phyloP scores from a whole-genome alignment of 1,140 invertebrate species.

The Drosophila ficusphila region DNA sequence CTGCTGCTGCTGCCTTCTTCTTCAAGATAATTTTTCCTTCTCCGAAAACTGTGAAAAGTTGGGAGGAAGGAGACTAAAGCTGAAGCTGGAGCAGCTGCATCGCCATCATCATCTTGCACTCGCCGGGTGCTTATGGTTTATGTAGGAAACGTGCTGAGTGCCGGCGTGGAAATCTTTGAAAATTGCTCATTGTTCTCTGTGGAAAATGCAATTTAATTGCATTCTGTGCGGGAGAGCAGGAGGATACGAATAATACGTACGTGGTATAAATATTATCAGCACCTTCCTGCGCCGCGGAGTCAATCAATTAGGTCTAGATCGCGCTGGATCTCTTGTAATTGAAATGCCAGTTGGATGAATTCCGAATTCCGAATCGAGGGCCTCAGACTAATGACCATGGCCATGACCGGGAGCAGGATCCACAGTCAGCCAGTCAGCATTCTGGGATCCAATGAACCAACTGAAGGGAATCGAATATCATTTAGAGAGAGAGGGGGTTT shows the following conservation, averaged over 20 bases:
- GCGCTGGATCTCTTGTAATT: slow-evolving; percentile 61
- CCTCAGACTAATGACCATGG: slow-evolving; percentile 10
- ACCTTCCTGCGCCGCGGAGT: slow-evolving; percentile 50
- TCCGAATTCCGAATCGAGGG: slow-evolving; percentile 15
- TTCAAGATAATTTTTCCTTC: slow-evolving; percentile 65
- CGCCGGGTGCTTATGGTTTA: slow-evolving; percentile 70
- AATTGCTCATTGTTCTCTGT: slow-evolving; percentile 63
- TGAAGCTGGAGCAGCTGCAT: slow-evolving; percentile 27
- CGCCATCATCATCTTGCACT: slow-evolving; percentile 23
- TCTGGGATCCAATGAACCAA: not conserved
- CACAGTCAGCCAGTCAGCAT: slow-evolving; percentile 12
- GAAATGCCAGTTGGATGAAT: slow-evolving; percentile 66
- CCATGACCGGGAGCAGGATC: slow-evolving; percentile 28
- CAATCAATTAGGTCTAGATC: slow-evolving; percentile 78
- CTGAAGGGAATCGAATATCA: slow-evolving; percentile 11
- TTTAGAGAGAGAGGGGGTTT: not conserved
- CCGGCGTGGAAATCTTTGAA: slow-evolving; percentile 65
- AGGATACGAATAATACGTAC: slow-evolving; percentile 38
- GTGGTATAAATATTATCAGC: slow-evolving; percentile 74
- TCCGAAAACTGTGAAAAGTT: slow-evolving; percentile 63
- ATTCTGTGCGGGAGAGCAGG: slow-evolving; percentile 15
- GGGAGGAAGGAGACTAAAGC: slow-evolving; percentile 5
- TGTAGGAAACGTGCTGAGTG: slow-evolving; percentile 72
- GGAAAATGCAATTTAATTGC: slow-evolving; percentile 78
- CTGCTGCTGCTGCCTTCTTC: slow-evolving; percentile 27